These are phyloP conservation scores for Esox niger DNA, from an alignment of 2,113 vertebrate species.

Conservation along the genomic window DNA sequence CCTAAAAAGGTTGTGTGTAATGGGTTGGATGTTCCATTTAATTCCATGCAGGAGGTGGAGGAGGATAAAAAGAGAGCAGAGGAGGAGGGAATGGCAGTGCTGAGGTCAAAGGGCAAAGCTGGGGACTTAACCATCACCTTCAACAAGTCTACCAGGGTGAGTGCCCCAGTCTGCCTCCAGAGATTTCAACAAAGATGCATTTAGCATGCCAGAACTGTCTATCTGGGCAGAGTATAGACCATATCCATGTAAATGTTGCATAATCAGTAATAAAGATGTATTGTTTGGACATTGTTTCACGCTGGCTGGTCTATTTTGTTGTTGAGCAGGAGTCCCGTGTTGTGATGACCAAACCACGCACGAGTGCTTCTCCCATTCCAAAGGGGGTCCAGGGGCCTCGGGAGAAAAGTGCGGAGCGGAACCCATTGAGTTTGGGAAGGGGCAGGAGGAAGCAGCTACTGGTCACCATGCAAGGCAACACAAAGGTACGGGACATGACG, in stretches of 20 bases:
- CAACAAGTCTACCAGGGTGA: slow-evolving; percentile 86
- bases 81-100: slow-evolving; percentile 84
- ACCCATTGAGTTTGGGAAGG: slow-evolving; percentile 69
- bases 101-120: slow-evolving; percentile 75
- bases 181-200: no score
- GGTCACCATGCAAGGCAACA: slow-evolving; percentile 87
- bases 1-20: no score
- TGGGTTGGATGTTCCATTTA: background rate
- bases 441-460: slow-evolving; percentile 86
- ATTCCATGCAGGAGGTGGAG: slow-evolving; percentile 86
- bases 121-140: slow-evolving; percentile 94
- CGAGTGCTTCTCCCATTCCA: slow-evolving; percentile 21
- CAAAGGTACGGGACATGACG: slow-evolving; percentile 78
- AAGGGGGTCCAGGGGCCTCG: slow-evolving; percentile 28
- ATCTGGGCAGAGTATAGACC: background rate
- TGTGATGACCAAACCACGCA: slow-evolving; percentile 78
- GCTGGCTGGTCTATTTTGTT: background rate
- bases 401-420: slow-evolving; percentile 56
- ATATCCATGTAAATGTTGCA: background rate
- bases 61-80: slow-evolving; percentile 92
- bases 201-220: background rate
- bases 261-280: background rate
- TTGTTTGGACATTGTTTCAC: background rate
- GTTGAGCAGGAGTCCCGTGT: slow-evolving; percentile 83
- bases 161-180: slow-evolving; percentile 36